phyloP scores from a whole-genome alignment of 2,797 vertebrate genomes.

The Paguma larvata region DNA sequence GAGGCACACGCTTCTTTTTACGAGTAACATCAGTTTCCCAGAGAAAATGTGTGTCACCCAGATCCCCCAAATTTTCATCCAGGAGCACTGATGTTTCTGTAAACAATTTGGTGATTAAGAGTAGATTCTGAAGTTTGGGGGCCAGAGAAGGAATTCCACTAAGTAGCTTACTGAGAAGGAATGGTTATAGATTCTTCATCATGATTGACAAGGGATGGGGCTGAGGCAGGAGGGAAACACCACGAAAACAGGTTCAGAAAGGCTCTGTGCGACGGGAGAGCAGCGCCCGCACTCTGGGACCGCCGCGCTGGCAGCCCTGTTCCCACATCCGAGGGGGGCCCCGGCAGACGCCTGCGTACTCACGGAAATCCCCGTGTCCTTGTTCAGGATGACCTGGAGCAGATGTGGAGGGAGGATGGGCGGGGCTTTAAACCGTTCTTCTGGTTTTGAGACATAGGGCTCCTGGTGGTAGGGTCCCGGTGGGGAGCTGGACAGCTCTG shows the following conservation, averaged over 20 bases:
- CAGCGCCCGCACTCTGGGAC: no score
- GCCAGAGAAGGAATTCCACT: neutral
- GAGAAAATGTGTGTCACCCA: neutral
- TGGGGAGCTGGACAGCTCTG: slow-evolving; percentile 97
- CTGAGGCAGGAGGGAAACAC: neutral
- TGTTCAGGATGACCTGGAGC: slow-evolving; percentile 98
- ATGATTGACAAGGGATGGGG: neutral
- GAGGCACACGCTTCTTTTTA: neutral
- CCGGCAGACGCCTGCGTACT: slow-evolving; percentile 81
- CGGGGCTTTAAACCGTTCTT: slow-evolving; percentile 94
- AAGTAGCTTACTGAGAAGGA: neutral
- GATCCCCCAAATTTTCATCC: neutral
- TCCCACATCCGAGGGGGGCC: neutral
- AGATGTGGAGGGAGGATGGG: slow-evolving; percentile 97
- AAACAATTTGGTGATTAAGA: neutral
- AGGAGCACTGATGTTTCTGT: neutral
- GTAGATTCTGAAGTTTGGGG: neutral
- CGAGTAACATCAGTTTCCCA: neutral
- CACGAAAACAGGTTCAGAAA: neutral
- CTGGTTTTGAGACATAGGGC: slow-evolving; percentile 92
- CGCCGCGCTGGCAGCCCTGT: fast-evolving
- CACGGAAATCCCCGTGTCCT: slow-evolving; percentile 97
- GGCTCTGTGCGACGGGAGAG: fast-evolving
- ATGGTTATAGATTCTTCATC: neutral
- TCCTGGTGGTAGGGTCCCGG: slow-evolving; percentile 98